Evolutionary conservation across 2,113 vertebrate genomes (phyloP).

Genomic region (Collichthys lucidus): DNA sequence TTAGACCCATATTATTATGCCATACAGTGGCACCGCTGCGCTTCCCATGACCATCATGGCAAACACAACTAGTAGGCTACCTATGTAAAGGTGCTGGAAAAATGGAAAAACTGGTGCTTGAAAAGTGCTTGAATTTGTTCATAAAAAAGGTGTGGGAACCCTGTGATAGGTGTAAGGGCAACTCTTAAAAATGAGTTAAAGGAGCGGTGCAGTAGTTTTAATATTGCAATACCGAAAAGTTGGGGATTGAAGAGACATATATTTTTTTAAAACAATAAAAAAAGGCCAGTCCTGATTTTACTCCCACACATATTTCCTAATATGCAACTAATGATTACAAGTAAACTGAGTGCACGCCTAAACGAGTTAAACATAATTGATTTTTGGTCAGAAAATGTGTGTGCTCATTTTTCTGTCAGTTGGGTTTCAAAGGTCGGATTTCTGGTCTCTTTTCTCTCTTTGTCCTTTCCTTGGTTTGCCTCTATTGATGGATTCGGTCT

Average conservation of each 20-base stretch:
- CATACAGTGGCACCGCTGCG: too few relatives aligned
- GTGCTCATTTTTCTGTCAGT: not conserved
- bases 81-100: too few relatives aligned
- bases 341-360: not conserved
- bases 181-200: not conserved
- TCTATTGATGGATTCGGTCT: constrained; percentile 75
- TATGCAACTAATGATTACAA: too few relatives aligned
- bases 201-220: not conserved
- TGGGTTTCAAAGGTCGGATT: not conserved
- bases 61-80: too few relatives aligned
- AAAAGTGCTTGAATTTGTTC: too few relatives aligned
- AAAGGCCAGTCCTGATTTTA: not conserved
- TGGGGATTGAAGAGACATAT: not conserved
- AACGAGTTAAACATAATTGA: not conserved
- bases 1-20: too few relatives aligned
- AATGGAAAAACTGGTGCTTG: too few relatives aligned
- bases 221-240: not conserved
- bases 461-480: constrained; percentile 34
- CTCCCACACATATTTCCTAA: not conserved
- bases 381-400: too few relatives aligned
- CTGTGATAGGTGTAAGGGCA: too few relatives aligned
- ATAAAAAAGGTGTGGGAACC: too few relatives aligned
- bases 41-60: too few relatives aligned
- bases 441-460: constrained; percentile 35
- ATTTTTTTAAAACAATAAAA: not conserved